Conservation (phyloP, 2,888 invertebrate species). For the Diabrotica balteata region DNA sequence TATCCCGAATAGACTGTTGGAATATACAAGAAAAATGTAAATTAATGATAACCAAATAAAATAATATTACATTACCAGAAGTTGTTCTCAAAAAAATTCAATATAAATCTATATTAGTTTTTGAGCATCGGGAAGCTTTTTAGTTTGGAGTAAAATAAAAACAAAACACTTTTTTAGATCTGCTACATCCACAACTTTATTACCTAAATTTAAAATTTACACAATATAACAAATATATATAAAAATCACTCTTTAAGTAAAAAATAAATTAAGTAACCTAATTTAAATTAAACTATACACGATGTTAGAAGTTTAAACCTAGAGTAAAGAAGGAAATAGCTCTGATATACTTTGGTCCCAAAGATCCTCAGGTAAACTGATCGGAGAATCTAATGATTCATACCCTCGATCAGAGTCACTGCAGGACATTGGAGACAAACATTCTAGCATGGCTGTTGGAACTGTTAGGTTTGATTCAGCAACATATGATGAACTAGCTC, state of each 20-base stretch:
- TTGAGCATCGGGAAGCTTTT: too few relatives aligned
- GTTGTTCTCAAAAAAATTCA: too few relatives aligned
- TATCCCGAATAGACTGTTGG: too few relatives aligned
- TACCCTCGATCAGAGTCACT: constrained; percentile 69
- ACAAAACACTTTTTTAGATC: not conserved
- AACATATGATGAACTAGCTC: too few relatives aligned
- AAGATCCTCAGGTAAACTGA: constrained; percentile 61
- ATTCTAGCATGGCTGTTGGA: constrained; percentile 30
- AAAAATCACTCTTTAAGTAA: constrained; percentile 2
- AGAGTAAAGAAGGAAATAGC: constrained; percentile 77
- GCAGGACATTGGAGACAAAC: constrained; percentile 44
- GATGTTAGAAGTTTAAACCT: constrained; percentile 43
- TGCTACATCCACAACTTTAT: constrained; percentile 32
- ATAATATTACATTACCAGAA: too few relatives aligned
- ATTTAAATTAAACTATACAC: not conserved
- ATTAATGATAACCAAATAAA: too few relatives aligned
- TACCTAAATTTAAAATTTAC: constrained; percentile 19
- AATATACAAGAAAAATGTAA: too few relatives aligned
- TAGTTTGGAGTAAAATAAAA: too few relatives aligned
- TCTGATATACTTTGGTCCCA: constrained; percentile 81
- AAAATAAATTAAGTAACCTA: constrained; percentile 31
- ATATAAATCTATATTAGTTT: too few relatives aligned
- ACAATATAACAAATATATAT: constrained; percentile 9
- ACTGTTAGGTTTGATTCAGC: constrained; percentile 30
- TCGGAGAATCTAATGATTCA: constrained; percentile 71